Evolutionary conservation across 2,797 vertebrate genomes (phyloP).

Genomic region (Diplodus sargus): DNA sequence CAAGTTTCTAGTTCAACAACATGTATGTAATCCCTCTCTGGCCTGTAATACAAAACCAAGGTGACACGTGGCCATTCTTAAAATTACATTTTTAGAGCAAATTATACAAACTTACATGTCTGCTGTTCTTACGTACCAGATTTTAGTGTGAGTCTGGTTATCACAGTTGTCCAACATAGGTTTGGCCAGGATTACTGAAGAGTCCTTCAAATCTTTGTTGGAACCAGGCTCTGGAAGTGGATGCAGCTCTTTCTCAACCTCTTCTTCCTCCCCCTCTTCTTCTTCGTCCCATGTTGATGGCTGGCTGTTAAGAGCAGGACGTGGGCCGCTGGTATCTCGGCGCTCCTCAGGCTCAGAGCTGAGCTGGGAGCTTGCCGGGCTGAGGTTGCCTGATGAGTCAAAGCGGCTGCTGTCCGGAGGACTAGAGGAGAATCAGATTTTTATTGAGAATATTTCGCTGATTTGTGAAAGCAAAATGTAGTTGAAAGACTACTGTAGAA

Average conservation of each 20-base stretch:
- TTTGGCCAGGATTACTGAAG: conserved; percentile 26
- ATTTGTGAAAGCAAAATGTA: neutral
- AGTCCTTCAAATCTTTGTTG: conserved; percentile 68
- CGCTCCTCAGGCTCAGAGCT: conserved; percentile 91
- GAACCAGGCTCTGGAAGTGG: conserved; percentile 65
- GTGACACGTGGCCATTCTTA: neutral
- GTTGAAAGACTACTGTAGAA: neutral
- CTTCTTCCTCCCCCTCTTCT: conserved; percentile 53
- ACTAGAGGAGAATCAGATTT: conserved; percentile 75
- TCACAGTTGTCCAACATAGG: conserved; percentile 35
- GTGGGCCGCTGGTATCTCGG: conserved; percentile 70
- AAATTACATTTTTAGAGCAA: neutral
- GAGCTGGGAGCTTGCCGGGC: conserved; percentile 91
- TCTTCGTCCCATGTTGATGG: conserved; percentile 70
- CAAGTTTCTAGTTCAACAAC: neutral
- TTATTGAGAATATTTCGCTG: conserved; percentile 18
- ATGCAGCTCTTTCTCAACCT: conserved; percentile 65
- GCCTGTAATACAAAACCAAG: neutral
- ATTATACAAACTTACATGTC: neutral
- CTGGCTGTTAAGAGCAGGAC: conserved; percentile 51
- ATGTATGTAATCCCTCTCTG: no score
- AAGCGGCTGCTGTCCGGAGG: conserved; percentile 90
- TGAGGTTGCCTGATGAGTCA: conserved; percentile 93
- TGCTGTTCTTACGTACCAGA: conserved; percentile 51
- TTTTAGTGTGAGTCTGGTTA: conserved; percentile 59